These are phyloP conservation scores for Hiodon alosoides DNA, from an alignment of 2,113 vertebrate species.

Conservation along the genomic window DNA sequence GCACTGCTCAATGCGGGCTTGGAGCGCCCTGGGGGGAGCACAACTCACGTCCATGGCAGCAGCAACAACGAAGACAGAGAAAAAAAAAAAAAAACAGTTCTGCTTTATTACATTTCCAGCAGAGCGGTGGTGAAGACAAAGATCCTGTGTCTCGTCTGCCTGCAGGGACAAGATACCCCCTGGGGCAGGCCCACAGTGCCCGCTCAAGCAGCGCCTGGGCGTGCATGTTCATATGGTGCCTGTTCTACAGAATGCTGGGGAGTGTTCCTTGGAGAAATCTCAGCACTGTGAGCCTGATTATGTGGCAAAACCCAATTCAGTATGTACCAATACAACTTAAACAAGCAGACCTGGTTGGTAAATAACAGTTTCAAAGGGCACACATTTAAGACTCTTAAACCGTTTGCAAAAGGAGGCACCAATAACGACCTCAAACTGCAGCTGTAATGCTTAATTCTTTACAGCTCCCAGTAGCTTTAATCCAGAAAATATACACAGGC, in stretches of 20 bases:
- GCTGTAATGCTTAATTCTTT: background rate
- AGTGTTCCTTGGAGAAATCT: too few species aligned
- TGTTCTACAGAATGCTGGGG: too few species aligned
- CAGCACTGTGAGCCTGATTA: too few species aligned
- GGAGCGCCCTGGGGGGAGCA: background rate
- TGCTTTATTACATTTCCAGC: constrained; percentile 16
- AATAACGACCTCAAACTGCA: background rate
- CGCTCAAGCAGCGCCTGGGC: constrained; percentile 29
- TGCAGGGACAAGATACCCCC: background rate
- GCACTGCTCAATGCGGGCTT: constrained; percentile 4
- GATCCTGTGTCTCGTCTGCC: constrained; percentile 4
- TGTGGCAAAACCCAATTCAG: background rate
- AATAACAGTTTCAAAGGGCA: background rate
- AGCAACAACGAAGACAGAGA: background rate
- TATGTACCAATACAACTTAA: too few species aligned
- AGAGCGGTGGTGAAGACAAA: background rate
- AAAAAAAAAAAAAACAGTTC: constrained; percentile 7
- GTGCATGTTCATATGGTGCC: background rate
- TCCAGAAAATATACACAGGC: too few species aligned
- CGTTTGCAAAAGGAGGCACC: background rate
- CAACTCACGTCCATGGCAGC: background rate
- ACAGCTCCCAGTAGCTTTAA: background rate
- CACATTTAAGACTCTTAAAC: background rate
- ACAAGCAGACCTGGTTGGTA: background rate
- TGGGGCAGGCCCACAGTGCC: constrained; percentile 25